These are phyloP conservation scores for Macropus fuliginosus DNA, from an alignment of 2,797 vertebrate genomes.

Conservation along the genomic window DNA sequence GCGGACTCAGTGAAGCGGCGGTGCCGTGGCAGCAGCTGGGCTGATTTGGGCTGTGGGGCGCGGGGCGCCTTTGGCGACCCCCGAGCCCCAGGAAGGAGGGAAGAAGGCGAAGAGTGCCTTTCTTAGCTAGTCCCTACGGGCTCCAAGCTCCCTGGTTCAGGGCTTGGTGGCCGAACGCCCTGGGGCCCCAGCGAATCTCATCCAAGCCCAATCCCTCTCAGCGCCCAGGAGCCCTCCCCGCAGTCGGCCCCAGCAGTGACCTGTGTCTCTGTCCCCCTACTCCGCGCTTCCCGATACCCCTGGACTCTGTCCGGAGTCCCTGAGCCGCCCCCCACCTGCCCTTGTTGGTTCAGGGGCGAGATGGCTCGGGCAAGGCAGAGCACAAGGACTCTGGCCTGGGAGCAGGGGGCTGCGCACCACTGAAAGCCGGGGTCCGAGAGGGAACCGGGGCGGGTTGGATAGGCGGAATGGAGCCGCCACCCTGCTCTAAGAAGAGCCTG, in stretches of 20 bases:
- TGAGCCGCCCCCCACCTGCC: not conserved
- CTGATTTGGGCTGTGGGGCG: conserved; percentile 1
- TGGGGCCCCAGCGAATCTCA: conserved; percentile 47
- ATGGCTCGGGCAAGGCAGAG: conserved; percentile 74
- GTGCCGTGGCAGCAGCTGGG: conserved; percentile 45
- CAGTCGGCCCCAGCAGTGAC: not conserved
- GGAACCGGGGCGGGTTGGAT: conserved; percentile 70
- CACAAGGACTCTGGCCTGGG: conserved; percentile 58
- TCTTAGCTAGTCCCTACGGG: not conserved
- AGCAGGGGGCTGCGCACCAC: conserved; percentile 7
- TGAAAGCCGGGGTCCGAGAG: conserved; percentile 63
- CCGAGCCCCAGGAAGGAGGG: conserved; percentile 38
- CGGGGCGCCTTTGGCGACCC: conserved; percentile 29
- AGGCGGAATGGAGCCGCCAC: conserved; percentile 92
- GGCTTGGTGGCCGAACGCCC: conserved; percentile 46
- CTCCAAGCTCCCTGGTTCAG: not conserved
- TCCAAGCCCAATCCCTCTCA: not conserved
- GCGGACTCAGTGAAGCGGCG: not conserved
- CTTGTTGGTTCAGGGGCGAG: conserved; percentile 50
- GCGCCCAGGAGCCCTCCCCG: not conserved
- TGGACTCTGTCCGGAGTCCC: not conserved
- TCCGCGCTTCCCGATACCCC: not conserved
- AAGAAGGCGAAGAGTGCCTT: not conserved
- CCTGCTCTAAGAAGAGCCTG: conserved; percentile 92
- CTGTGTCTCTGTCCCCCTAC: not conserved